phyloP scores from a whole-genome alignment of 2,113 vertebrate genomes.

The Callopanchax toddi region DNA sequence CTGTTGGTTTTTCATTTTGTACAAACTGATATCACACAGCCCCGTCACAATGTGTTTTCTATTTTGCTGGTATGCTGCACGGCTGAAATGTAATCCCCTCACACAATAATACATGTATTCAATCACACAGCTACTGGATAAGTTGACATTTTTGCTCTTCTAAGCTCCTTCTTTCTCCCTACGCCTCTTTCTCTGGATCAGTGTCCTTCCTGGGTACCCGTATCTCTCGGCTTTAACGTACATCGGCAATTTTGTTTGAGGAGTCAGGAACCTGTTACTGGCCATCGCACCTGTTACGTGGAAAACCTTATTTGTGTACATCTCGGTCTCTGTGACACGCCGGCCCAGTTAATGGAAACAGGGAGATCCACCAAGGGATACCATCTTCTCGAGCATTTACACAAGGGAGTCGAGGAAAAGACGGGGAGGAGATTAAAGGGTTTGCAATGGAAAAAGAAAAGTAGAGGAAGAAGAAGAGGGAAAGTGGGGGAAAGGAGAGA shows the following conservation, averaged over 20 bases:
- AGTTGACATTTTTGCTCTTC: slow-evolving; percentile 52
- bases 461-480: not conserved
- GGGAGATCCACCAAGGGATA: slow-evolving; percentile 8
- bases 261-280: slow-evolving; percentile 19
- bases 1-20: slow-evolving; percentile 67
- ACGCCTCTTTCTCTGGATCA: slow-evolving; percentile 12
- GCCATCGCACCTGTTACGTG: slow-evolving; percentile 26
- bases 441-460: slow-evolving; percentile 26
- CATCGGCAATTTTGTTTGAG: slow-evolving; percentile 24
- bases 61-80: slow-evolving; percentile 17
- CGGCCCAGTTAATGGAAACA: not conserved
- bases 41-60: slow-evolving; percentile 42
- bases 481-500: slow-evolving; percentile 10
- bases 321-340: slow-evolving; percentile 16
- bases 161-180: slow-evolving; percentile 37
- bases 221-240: slow-evolving; percentile 8
- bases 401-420: slow-evolving; percentile 12
- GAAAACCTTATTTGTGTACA: slow-evolving; percentile 12
- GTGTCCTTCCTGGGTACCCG: not conserved
- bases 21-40: slow-evolving; percentile 37
- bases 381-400: not conserved
- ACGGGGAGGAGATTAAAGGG: not conserved
- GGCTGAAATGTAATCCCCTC: slow-evolving; percentile 62
- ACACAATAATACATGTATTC: slow-evolving; percentile 59
- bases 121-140: slow-evolving; percentile 49